Evolutionary conservation across 1,140 invertebrate species (phyloP), one percentile per base, ranked within the genome.

Genomic region (Drosophila aff.): DNA sequence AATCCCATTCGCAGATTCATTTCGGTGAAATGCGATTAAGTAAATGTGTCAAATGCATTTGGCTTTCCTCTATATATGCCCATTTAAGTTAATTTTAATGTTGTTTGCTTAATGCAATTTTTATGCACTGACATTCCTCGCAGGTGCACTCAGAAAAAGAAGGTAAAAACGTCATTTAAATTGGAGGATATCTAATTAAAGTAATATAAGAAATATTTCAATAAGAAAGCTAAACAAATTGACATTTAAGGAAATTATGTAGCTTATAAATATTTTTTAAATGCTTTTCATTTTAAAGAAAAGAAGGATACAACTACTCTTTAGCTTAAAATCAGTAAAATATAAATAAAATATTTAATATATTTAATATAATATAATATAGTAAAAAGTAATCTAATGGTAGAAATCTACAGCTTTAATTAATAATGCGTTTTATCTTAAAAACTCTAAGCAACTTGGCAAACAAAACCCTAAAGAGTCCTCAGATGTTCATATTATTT

Each of bases 21-120:
- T 66, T 65, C 49, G 58, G 28, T 13, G n/a, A 77, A 85, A 84
- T 85, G 78, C 68, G 82, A 85, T 84, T 84, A 84, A 85, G 65
- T 64, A 82, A 79, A 82, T 87, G 78, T 87, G 79, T 71, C 76
- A 87, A 87, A 89, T 77, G 71, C 71, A 82, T 71, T 86, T 76
- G 53, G 60, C 46, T 55, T 66, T 60, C 46, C 71, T 65, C 59
- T 75, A 13, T 73, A 41, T 71, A 41, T 43, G 60, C 50, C 62
- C 81, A 89, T 86, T 86, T 80, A 89, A 87, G 83, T 87, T 86
- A 83, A 86, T 86, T 86, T 86, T 77, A 83, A 83, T 87, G 83
- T 73, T 86, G 80, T 86, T 86, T 77, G 71, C 71, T 89, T 86
- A 86, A 86, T 86, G 83, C 84, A 46, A 64, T 86, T 86, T 87